phyloP scores from a whole-genome alignment of 2,888 invertebrate species.

The Ochropleura plecta region DNA sequence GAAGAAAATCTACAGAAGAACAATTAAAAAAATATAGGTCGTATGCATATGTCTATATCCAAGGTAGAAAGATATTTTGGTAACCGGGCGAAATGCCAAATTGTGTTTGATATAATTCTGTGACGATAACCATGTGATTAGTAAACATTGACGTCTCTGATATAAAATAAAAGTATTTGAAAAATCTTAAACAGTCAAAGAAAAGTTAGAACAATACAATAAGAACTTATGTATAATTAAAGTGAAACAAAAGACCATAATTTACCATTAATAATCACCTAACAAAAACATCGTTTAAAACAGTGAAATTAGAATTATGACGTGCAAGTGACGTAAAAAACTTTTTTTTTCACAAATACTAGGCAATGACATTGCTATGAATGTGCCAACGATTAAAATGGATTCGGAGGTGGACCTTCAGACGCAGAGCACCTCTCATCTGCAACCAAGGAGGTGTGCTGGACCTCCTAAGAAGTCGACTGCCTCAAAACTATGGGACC shows the following conservation, averaged over 20 bases:
- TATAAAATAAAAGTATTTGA: conserved; percentile 21
- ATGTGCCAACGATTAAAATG: conserved; percentile 76
- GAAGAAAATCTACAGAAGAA: conserved; percentile 14
- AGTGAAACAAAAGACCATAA: conserved; percentile 1
- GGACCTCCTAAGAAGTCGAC: conserved; percentile 79
- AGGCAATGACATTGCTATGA: conserved; percentile 64
- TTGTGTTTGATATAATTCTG: conserved; percentile 68
- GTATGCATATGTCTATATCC: conserved; percentile 70
- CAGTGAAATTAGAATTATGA: conserved; percentile 12
- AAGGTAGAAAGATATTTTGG: conserved; percentile 84
- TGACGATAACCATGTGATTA: conserved; percentile 67
- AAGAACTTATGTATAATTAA: neutral
- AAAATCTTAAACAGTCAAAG: conserved; percentile 1
- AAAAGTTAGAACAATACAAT: neutral
- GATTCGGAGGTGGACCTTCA: conserved; percentile 72
- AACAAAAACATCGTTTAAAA: neutral
- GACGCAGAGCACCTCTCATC: conserved; percentile 71
- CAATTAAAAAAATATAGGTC: conserved; percentile 61
- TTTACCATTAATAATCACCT: neutral
- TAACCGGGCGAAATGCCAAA: conserved; percentile 85
- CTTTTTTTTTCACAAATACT: conserved; percentile 37
- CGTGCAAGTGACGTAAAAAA: conserved; percentile 40
- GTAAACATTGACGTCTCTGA: conserved; percentile 70
- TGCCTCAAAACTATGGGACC: conserved; percentile 84
- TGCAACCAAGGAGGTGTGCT: conserved; percentile 69